Evolutionary conservation across 2,888 invertebrate genomes (phyloP).

Genomic region (Lasioglossum morio): DNA sequence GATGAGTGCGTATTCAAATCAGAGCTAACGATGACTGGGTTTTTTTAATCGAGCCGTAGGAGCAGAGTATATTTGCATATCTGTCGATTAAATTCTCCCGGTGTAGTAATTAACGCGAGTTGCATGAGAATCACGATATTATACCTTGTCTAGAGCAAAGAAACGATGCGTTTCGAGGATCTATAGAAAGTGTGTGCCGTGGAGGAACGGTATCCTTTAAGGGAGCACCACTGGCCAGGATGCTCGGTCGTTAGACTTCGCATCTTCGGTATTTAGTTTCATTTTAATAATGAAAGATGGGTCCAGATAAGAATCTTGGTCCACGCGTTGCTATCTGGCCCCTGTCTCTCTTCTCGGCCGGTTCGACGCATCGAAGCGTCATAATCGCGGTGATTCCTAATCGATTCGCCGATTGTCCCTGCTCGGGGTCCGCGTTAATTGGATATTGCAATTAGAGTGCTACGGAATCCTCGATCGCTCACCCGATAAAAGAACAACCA

Average conservation of each 20-base stretch:
- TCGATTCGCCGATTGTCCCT: conserved; percentile 80
- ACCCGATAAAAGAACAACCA: neutral
- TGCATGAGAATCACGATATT: neutral
- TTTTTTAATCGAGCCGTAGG: neutral
- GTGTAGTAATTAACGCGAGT: neutral
- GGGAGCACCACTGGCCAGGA: conserved; percentile 73
- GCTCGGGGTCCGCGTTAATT: conserved; percentile 76
- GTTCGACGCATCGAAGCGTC: conserved; percentile 76
- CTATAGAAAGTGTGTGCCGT: neutral
- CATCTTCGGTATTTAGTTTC: conserved; percentile 81
- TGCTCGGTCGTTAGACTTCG: conserved; percentile 77
- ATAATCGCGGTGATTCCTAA: conserved; percentile 82
- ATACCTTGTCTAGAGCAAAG: neutral
- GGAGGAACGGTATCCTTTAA: neutral
- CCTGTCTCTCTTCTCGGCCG: conserved; percentile 61
- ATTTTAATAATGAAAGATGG: conserved; percentile 82
- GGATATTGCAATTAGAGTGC: conserved; percentile 74
- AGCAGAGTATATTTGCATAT: neutral
- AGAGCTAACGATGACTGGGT: neutral
- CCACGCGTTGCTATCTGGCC: conserved; percentile 50
- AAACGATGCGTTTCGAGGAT: neutral
- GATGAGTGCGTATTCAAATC: neutral
- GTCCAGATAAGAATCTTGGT: conserved; percentile 75
- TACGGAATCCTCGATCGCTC: neutral
- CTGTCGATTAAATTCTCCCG: neutral